Evolutionary conservation across 1,140 invertebrate species (phyloP).

Genomic region (Hyles vespertilio): DNA sequence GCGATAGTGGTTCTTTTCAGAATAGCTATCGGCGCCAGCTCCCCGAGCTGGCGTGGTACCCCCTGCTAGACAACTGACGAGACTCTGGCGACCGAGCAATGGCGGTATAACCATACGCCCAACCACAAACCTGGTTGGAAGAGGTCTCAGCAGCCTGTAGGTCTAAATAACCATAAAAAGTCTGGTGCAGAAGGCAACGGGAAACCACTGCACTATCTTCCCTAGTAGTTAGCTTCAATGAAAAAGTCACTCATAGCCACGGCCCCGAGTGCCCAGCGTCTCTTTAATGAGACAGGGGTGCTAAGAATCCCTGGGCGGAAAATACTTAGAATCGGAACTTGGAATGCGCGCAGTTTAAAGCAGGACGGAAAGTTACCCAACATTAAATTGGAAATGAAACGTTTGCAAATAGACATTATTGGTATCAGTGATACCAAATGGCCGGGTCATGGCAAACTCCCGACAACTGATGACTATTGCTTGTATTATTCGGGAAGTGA

Average conservation of each 20-base stretch:
- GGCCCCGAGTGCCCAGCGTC: conserved; percentile 5
- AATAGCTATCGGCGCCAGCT: too few species aligned
- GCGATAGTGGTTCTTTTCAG: neutral
- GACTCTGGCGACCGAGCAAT: conserved; percentile 23
- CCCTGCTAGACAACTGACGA: conserved; percentile 23
- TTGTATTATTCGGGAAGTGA: too few species aligned
- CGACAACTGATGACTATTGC: too few species aligned
- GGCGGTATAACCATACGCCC: conserved; percentile 17
- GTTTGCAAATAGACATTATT: too few species aligned
- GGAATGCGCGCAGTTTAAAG: too few species aligned
- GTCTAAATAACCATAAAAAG: conserved; percentile 10
- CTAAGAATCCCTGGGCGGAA: too few species aligned
- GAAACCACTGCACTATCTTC: conserved; percentile 22
- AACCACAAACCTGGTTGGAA: neutral
- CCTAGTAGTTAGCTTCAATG: conserved; percentile 18
- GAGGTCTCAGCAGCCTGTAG: neutral
- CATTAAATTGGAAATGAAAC: too few species aligned
- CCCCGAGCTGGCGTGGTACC: conserved; percentile 8
- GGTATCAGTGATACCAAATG: too few species aligned
- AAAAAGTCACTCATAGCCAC: neutral
- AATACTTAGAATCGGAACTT: too few species aligned
- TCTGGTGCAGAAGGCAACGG: conserved; percentile 18
- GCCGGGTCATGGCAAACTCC: too few species aligned
- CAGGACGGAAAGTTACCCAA: too few species aligned
- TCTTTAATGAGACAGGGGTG: neutral